A percentile compares a stretch with the other conserved stretches of the same genome.
phyloP scores from a whole-genome alignment of 2,113 vertebrate genomes.

The Haliaeetus leucogaster region DNA sequence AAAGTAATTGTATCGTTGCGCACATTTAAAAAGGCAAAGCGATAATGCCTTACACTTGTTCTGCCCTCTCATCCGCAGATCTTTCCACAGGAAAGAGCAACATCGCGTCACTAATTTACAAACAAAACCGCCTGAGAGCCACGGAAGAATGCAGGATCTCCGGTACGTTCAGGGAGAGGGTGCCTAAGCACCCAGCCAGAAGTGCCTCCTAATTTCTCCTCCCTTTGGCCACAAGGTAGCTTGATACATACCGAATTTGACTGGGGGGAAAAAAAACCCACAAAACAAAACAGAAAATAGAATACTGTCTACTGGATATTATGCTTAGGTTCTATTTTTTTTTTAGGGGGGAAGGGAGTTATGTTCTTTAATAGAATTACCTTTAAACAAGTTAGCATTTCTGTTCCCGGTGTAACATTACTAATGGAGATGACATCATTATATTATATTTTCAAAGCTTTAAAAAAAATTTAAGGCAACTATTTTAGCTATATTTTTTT shows the following conservation, averaged over 20 bases:
- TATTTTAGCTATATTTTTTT: neutral
- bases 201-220: neutral
- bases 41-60: neutral
- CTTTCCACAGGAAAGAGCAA: neutral
- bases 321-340: neutral
- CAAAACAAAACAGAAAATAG: too few relatives aligned
- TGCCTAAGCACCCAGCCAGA: neutral
- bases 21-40: neutral
- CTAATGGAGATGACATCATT: neutral
- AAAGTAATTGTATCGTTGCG: neutral
- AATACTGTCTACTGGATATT: neutral
- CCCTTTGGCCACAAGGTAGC: neutral
- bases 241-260: neutral
- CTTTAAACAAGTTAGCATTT: neutral
- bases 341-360: too few relatives aligned
- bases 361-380: neutral
- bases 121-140: rapidly evolving
- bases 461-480: neutral
- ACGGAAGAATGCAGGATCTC: too few relatives aligned
- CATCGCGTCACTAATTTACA: neutral
- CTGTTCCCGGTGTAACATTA: neutral
- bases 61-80: neutral
- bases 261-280: rapidly evolving
- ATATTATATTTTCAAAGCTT: neutral
- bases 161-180: rapidly evolving